A percentile compares a stretch with the other conserved stretches of the same genome.
phyloP scores from a whole-genome alignment of 2,888 invertebrate species.

The Sesamia inferens region DNA sequence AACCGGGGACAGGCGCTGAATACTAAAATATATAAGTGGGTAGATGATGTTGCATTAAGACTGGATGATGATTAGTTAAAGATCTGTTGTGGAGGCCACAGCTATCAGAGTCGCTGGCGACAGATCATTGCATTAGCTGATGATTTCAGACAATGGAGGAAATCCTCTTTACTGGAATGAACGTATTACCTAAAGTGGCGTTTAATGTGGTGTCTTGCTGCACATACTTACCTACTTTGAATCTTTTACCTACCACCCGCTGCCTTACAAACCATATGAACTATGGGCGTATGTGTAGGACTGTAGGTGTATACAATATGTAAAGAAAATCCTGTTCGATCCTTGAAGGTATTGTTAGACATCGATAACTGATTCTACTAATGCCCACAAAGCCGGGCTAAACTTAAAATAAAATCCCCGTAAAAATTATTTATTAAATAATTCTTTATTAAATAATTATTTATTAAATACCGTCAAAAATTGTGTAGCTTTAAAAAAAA shows the following conservation, averaged over 20 bases:
- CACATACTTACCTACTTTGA: background rate
- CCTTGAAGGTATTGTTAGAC: too few species aligned
- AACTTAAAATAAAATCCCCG: too few species aligned
- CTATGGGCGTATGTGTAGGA: background rate
- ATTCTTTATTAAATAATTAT: too few species aligned
- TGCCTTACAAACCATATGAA: background rate
- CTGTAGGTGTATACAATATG: too few species aligned
- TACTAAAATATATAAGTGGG: conserved; percentile 26
- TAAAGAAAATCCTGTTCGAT: too few species aligned
- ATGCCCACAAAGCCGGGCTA: too few species aligned
- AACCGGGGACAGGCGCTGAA: conserved; percentile 6
- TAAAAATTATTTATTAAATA: too few species aligned
- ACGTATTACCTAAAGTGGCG: conserved; percentile 58
- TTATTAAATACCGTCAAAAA: too few species aligned
- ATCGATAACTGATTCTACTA: too few species aligned
- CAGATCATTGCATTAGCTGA: conserved; percentile 54
- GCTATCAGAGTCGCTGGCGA: conserved; percentile 46
- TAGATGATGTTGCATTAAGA: conserved; percentile 18
- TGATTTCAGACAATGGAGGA: conserved; percentile 71
- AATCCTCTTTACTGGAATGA: conserved; percentile 78
- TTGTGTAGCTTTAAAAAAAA: too few species aligned
- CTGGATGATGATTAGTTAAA: conserved; percentile 41
- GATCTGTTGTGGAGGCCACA: conserved; percentile 51
- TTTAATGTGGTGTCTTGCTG: conserved; percentile 28
- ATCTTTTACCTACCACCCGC: background rate